These are phyloP conservation scores for Myanophis thanlyinensis DNA, from an alignment of 2,113 vertebrate genomes.

Conservation along the genomic window DNA sequence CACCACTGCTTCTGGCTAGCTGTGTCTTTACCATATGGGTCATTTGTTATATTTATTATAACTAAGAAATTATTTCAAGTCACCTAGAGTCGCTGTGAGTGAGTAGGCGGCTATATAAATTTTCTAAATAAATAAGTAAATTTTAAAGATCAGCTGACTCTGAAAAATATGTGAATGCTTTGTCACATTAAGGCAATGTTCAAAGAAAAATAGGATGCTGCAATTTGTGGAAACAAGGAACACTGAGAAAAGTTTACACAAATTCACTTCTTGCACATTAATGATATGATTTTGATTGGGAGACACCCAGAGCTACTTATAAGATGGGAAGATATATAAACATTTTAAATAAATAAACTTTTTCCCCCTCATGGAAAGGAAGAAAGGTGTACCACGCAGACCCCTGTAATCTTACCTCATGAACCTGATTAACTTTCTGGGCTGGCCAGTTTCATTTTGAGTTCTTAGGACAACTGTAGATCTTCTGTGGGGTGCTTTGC, in stretches of 20 bases:
- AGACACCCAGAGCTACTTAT: background rate
- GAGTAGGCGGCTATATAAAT: background rate
- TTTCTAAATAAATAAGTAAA: background rate
- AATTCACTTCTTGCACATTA: background rate
- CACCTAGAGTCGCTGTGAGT: background rate
- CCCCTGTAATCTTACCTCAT: background rate
- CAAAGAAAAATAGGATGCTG: background rate
- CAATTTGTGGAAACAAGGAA: background rate
- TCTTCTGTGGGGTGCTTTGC: background rate
- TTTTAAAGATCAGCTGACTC: background rate
- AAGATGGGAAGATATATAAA: background rate
- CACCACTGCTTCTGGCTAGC: too few relatives aligned
- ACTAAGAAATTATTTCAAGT: background rate
- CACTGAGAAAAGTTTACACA: background rate
- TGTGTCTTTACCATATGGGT: background rate
- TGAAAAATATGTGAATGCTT: background rate
- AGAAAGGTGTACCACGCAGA: background rate
- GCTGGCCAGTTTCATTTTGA: background rate
- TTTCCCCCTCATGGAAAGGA: background rate
- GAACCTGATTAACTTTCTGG: background rate
- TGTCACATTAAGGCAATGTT: background rate
- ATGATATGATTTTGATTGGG: background rate
- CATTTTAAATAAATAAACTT: background rate
- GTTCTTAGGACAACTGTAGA: background rate
- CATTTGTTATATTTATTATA: background rate